phyloP scores from a whole-genome alignment of 2,797 vertebrate species.

The Propithecus deckenii region DNA sequence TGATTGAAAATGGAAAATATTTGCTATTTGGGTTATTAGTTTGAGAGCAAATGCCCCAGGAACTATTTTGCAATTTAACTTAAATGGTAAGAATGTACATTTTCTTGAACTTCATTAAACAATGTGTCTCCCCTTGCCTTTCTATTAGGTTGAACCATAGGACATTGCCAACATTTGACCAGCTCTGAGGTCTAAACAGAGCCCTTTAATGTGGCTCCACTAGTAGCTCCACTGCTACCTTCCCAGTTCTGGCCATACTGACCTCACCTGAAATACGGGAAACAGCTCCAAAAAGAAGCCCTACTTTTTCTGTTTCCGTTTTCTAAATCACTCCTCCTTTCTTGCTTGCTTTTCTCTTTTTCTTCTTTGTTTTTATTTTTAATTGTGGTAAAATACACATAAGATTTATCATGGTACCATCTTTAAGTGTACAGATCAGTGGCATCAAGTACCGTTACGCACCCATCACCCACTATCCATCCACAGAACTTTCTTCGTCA shows the following conservation, averaged over 20 bases:
- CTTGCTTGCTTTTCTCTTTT: neutral
- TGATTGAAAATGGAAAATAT: conserved; percentile 70
- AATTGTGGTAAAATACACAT: neutral
- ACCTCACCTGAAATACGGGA: neutral
- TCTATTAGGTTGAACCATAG: neutral
- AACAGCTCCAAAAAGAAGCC: neutral
- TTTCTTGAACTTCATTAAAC: conserved; percentile 65
- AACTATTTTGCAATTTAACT: conserved; percentile 68
- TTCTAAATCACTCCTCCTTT: neutral
- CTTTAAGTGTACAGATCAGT: neutral
- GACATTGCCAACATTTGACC: neutral
- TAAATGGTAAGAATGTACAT: conserved; percentile 65
- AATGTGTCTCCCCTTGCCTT: conserved; percentile 33
- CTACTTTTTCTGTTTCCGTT: neutral
- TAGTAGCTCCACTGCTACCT: fast-evolving
- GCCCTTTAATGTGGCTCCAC: neutral
- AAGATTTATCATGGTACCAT: neutral
- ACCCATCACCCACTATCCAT: neutral
- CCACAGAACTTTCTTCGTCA: neutral
- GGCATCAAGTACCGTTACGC: neutral
- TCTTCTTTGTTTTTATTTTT: neutral
- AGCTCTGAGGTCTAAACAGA: neutral
- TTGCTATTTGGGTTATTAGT: conserved; percentile 71
- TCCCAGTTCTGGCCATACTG: neutral
- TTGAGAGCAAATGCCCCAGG: conserved; percentile 53